These are phyloP conservation scores for Dastarcus helophoroides DNA, from an alignment of 2,888 invertebrate genomes.

Conservation along the genomic window DNA sequence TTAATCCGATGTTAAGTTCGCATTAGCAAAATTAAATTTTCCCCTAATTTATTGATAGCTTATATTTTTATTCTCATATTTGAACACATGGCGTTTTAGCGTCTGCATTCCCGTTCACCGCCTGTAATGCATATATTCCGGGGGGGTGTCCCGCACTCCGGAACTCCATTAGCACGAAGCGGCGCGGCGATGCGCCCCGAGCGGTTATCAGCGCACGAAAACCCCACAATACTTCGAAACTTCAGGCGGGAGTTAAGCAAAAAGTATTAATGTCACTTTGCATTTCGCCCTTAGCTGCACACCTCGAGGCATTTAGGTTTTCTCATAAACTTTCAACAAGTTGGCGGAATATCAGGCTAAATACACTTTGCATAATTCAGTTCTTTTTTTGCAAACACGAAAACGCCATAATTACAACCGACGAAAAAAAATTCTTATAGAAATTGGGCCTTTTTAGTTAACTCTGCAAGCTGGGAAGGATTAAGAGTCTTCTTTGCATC, in stretches of 20 bases:
- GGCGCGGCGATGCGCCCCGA: no score
- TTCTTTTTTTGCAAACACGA: no score
- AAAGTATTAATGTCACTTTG: slow-evolving; percentile 12
- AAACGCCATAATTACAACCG: no score
- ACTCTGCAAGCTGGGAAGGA: no score
- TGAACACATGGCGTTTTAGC: slow-evolving; percentile 25
- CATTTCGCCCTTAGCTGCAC: slow-evolving; percentile 11
- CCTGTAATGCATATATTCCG: slow-evolving; percentile 17
- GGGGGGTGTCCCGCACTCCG: slow-evolving; percentile 9
- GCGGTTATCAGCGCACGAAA: slow-evolving; percentile 1
- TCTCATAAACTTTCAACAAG: not conserved
- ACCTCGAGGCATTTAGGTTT: slow-evolving; percentile 7
- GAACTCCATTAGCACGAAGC: slow-evolving; percentile 13
- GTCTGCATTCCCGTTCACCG: not conserved
- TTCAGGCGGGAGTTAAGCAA: slow-evolving; percentile 5
- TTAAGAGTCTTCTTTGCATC: no score
- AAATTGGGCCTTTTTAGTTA: no score
- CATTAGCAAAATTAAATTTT: slow-evolving; percentile 30
- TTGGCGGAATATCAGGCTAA: no score
- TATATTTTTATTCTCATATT: slow-evolving; percentile 27
- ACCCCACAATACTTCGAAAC: slow-evolving; percentile 1
- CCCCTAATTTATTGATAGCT: slow-evolving; percentile 29
- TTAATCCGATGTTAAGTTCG: slow-evolving; percentile 26
- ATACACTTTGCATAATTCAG: no score
- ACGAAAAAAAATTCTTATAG: no score